phyloP scores from a whole-genome alignment of 1,140 invertebrate genomes.

The Phenacoccus solenopsis region DNA sequence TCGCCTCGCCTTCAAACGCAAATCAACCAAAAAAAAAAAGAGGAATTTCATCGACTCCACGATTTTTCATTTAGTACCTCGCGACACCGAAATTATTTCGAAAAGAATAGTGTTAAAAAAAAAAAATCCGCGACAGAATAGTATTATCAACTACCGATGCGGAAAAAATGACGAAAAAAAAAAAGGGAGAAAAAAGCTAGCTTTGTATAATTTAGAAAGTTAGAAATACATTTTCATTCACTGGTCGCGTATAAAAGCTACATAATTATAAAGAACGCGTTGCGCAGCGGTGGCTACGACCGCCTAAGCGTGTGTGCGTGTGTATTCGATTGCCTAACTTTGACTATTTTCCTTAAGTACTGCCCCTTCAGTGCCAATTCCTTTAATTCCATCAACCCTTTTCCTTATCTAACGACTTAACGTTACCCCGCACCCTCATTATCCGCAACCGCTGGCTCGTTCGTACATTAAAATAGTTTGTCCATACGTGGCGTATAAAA shows the following conservation, averaged over 20 bases:
- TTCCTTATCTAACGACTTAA: constrained; percentile 18
- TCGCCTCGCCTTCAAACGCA: not conserved
- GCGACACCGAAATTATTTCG: not conserved
- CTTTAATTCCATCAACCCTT: constrained; percentile 16
- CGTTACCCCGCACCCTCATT: constrained; percentile 6
- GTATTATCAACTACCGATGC: not conserved
- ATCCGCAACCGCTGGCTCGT: not conserved
- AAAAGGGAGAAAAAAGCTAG: not conserved
- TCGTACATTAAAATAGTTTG: not conserved
- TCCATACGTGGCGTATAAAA: constrained; percentile 11
- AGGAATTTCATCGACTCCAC: not conserved
- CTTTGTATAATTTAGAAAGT: not conserved
- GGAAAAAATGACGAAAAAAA: not conserved
- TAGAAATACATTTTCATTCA: not conserved
- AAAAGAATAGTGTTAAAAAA: not conserved
- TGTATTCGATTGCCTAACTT: constrained; percentile 13
- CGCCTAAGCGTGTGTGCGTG: constrained; percentile 6
- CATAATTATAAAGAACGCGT: not conserved
- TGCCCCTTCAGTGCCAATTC: constrained; percentile 15
- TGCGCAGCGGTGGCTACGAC: not conserved
- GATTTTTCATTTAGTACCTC: not conserved
- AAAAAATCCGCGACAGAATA: not conserved
- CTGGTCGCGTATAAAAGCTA: constrained; percentile 6
- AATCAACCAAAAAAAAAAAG: not conserved
- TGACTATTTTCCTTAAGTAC: constrained; percentile 17